Conservation (phyloP, 2,888 invertebrate species). For the Cyclophora punctaria region DNA sequence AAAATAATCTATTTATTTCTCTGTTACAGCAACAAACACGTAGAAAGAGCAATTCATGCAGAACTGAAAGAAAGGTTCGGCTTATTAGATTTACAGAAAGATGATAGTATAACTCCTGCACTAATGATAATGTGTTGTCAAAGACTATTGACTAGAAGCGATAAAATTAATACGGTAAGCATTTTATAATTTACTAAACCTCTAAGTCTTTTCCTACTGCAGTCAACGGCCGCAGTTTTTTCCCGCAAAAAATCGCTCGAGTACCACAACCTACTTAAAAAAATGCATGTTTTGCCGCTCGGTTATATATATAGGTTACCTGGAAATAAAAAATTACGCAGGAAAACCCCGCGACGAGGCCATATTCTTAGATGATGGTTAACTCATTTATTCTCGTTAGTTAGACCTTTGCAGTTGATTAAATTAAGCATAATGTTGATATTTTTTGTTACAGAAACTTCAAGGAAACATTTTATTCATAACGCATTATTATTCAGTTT, state of each 20-base stretch:
- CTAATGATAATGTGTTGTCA: slow-evolving; percentile 91
- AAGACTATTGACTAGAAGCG: slow-evolving; percentile 75
- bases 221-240: too few relatives aligned
- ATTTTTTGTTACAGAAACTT: slow-evolving; percentile 64
- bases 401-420: not conserved
- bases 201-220: too few relatives aligned
- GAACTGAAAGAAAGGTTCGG: slow-evolving; percentile 80
- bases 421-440: not conserved
- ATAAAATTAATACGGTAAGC: slow-evolving; percentile 46
- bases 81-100: slow-evolving; percentile 85
- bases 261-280: too few relatives aligned
- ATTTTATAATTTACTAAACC: not conserved
- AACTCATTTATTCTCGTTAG: too few relatives aligned
- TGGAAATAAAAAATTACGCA: too few relatives aligned
- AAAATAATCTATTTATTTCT: not conserved
- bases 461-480: slow-evolving; percentile 83
- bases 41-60: slow-evolving; percentile 83
- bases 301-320: too few relatives aligned
- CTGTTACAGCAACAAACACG: slow-evolving; percentile 80
- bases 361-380: too few relatives aligned
- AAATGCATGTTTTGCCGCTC: too few relatives aligned
- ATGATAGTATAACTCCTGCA: slow-evolving; percentile 92
- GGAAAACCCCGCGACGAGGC: too few relatives aligned
- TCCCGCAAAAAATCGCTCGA: too few relatives aligned
- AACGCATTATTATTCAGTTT: slow-evolving; percentile 92